Evolutionary conservation across 2,797 vertebrate species (phyloP), one percentile per base, ranked within the genome.

Genomic region (Syncerus caffer): DNA sequence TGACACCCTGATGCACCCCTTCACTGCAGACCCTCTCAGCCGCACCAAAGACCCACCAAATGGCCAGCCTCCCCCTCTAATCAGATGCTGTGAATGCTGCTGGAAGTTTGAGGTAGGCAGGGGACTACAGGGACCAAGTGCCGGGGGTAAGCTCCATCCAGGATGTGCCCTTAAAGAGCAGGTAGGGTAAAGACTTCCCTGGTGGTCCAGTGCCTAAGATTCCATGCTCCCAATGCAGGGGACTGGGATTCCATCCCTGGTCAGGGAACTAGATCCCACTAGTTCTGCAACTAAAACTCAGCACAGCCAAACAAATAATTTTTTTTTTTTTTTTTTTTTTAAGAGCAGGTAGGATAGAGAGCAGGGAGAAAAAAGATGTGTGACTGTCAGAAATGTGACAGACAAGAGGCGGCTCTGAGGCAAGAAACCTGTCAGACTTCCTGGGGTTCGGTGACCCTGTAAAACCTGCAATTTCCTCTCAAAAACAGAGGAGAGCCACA

Each of bases 371-470:
- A 74, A 74, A 74, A 42, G 34, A 42, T 71, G 71, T 74, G 71
- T 74, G 71, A 74, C 38, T 74, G 38, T 42, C 71, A 74, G 38
- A 45, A 74, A 74, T 74, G 71, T 45, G 71, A 74, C 23, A 74
- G 71, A 92, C 64, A 3, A 3, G n/a, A 83, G 47, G 58, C 57
- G 34, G 57, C 42, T 62, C 50, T 12, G 14, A 84, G 38, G 91
- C 15, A 45, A 95, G 60, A 76, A 89, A 96, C 2, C 8, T 10
- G 74, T 80, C 97, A 97, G 88, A 83, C 89, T 80, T 86, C 76
- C 57, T 27, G 1, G 89, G 76, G 34, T 92, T 62, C 82, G 78
- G 67, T 84, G 93, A 86, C 76, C 74, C 85, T 78, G 34, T 42
- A 7, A 94, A 78, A 34, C 12, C 27, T 6, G 74, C 95, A 62